A percentile compares a stretch with the other conserved stretches of the same genome.
Conservation (phyloP, 2,888 invertebrate genomes). For the Ceramica pisi region DNA sequence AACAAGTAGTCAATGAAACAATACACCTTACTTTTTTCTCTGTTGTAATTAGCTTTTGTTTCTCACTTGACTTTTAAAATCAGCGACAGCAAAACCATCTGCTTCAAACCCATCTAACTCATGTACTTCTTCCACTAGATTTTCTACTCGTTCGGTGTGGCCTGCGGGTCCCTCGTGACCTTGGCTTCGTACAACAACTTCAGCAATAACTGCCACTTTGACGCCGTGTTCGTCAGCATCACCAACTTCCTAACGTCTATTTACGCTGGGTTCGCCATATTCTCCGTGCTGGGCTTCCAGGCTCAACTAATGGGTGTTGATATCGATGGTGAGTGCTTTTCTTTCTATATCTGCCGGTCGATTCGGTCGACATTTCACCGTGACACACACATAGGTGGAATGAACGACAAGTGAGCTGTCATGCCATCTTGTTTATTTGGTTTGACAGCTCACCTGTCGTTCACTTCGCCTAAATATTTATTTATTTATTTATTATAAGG, state of each 20-base stretch:
- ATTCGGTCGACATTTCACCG: no score
- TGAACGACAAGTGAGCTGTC: no score
- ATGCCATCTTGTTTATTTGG: no score
- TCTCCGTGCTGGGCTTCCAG: slow-evolving; percentile 94
- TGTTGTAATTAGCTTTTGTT: background rate
- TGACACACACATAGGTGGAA: no score
- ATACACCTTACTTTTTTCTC: background rate
- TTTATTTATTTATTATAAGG: no score
- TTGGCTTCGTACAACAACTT: slow-evolving; percentile 94
- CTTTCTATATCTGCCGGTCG: background rate
- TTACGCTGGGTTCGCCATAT: slow-evolving; percentile 95
- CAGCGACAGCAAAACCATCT: background rate
- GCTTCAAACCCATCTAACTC: background rate
- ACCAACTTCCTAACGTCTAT: slow-evolving; percentile 94
- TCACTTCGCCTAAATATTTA: no score
- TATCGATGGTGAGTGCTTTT: slow-evolving; percentile 86
- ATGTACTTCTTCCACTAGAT: slow-evolving; percentile 85
- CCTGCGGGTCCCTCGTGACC: slow-evolving; percentile 94
- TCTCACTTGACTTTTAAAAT: background rate
- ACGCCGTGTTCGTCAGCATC: slow-evolving; percentile 93
- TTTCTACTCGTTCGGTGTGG: slow-evolving; percentile 96
- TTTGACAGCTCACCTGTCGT: no score
- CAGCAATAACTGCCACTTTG: slow-evolving; percentile 93
- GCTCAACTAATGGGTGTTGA: slow-evolving; percentile 92
- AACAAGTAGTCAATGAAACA: no score